phyloP scores from a whole-genome alignment of 2,888 invertebrate genomes.

The Scrobipalpa atriplicella region DNA sequence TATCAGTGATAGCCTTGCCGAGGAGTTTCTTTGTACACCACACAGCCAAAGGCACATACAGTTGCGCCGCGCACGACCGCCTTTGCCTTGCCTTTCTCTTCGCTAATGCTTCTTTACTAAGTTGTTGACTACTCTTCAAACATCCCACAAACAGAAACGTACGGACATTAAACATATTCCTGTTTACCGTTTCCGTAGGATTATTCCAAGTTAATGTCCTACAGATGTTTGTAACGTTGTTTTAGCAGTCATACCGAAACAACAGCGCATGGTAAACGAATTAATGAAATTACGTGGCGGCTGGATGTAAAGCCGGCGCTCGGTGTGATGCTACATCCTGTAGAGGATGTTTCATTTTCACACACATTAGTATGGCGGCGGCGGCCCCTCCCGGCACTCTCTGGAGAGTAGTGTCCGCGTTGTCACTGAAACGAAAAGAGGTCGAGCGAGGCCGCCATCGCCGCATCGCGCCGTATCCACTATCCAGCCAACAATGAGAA shows the following conservation, averaged over 20 bases:
- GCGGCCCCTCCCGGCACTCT: constrained; percentile 37
- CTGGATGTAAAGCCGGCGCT: neutral
- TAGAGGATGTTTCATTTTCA: constrained; percentile 43
- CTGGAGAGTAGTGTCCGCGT: constrained; percentile 51
- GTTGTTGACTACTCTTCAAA: neutral
- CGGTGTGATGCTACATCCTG: constrained; percentile 8
- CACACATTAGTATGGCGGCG: constrained; percentile 16
- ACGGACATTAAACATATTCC: neutral
- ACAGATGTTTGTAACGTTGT: neutral
- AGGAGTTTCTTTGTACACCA: constrained; percentile 68
- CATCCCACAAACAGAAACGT: neutral
- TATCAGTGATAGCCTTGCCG: constrained; percentile 77
- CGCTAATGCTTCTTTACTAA: constrained; percentile 4
- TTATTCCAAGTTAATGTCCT: neutral
- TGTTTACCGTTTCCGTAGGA: neutral
- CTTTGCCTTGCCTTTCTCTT: constrained; percentile 38
- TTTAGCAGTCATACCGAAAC: too few species aligned
- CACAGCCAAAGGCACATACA: constrained; percentile 25
- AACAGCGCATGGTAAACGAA: constrained; percentile 14
- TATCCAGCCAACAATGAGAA: constrained; percentile 67
- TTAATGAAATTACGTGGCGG: constrained; percentile 7
- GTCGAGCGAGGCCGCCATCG: constrained; percentile 58
- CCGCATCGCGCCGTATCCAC: constrained; percentile 56
- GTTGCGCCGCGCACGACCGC: constrained; percentile 6
- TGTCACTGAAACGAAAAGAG: constrained; percentile 78